Evolutionary conservation across 2,888 invertebrate genomes (phyloP), one percentile per base, ranked within the genome.

Genomic region (Eupithecia exiguata): DNA sequence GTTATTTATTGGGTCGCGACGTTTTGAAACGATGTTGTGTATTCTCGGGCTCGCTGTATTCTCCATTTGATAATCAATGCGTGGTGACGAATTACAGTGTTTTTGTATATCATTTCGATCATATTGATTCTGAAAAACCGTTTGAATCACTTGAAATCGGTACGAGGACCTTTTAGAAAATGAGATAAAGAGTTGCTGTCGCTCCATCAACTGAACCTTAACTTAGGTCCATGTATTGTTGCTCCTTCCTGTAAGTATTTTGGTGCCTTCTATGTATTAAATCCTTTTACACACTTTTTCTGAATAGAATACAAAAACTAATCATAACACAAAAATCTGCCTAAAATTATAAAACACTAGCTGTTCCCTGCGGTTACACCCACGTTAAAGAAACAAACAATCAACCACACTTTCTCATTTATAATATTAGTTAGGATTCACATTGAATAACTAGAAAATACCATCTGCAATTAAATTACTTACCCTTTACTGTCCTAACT

Each of bases 211-310:
- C 74, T 80, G 87, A 85, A 83, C 86, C 86, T 83, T 85, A 87
- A 83, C 83, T 83, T 85, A 89, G 91, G 90, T 93, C 94, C 92
- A 95, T 95, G 95, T 94, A 94, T 93, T 95, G 95, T 94, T 95
- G 95, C 87, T 95, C 95, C 78, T 93, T 94, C 84, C 93, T 95
- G 95, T 95, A 85, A 95, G 95, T 95, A 87, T 76, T 68, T 30
- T 58, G 7, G 21, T 58, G 21, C 18, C 67, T 25, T 21, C 25
- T 53, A 61, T 66, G 61, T 66, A 53, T n/a, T 2, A 36, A 18
- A n/a, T 61, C 25, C 38, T 35, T 38, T 35, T 62, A 10, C 35
- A 62, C 16, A 35, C 35, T 9, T 65, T 36, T 36, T 7, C n/a
- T 3, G 1, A 53, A 53, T 3, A 1, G 2, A 53, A 21, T 10